Percentiles rank a stretch among this genome's conserved stretches.
Conservation (phyloP, 2,113 vertebrate genomes). For the Tyrannus savana region DNA sequence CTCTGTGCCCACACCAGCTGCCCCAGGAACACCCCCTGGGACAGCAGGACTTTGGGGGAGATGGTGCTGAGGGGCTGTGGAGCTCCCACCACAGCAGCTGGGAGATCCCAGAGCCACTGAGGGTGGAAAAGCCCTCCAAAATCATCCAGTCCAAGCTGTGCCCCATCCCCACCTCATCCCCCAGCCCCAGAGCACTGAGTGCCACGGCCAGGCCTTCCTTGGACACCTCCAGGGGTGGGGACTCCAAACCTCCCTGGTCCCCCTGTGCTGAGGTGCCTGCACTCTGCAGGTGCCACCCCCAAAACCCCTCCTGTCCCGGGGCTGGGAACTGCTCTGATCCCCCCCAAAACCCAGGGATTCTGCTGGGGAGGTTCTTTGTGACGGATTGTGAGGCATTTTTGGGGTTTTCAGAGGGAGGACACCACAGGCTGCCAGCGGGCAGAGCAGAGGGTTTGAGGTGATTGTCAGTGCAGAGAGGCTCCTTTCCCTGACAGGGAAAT, state of each 20-base stretch:
- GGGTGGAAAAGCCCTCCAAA: background rate
- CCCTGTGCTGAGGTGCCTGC: no score
- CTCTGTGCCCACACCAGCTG: background rate
- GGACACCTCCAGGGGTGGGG: background rate
- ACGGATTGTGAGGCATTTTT: background rate
- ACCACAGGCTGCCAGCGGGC: background rate
- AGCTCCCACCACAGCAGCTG: background rate
- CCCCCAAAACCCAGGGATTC: background rate
- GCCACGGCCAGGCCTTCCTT: background rate
- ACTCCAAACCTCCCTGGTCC: background rate
- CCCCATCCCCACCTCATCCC: background rate
- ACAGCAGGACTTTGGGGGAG: background rate
- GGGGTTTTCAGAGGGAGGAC: background rate
- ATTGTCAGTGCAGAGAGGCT: background rate
- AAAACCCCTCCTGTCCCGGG: background rate
- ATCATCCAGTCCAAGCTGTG: background rate
- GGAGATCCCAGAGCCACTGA: background rate
- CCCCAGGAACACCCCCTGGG: background rate
- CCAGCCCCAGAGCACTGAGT: background rate
- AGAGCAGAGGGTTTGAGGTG: background rate
- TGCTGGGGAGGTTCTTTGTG: background rate
- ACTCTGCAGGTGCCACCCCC: background rate
- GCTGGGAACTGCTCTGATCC: background rate
- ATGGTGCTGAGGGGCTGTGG: rapidly evolving
- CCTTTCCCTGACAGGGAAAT: background rate